phyloP scores from a whole-genome alignment of 2,113 vertebrate species.

The Eptesicus fuscus region DNA sequence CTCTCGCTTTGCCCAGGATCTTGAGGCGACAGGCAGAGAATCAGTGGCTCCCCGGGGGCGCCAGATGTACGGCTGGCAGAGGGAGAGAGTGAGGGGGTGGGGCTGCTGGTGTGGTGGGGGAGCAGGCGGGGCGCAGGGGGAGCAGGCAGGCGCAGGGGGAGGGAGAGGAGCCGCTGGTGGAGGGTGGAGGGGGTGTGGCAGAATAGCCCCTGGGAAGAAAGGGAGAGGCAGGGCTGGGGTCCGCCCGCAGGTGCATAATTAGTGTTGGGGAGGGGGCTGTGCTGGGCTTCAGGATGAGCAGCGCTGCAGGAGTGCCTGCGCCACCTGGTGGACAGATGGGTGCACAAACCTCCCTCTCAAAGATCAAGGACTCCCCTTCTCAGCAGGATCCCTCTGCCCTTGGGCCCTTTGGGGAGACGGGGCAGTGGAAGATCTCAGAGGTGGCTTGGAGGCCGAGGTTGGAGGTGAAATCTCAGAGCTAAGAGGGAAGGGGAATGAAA shows the following conservation, averaged over 20 bases:
- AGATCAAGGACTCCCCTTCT: not conserved
- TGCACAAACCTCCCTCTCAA: not conserved
- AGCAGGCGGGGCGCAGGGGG: not conserved
- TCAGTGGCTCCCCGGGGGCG: constrained; percentile 27
- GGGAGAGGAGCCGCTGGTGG: not conserved
- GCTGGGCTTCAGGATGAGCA: not conserved
- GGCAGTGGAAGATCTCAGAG: not conserved
- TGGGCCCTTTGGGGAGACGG: not conserved
- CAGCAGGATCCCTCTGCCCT: not conserved
- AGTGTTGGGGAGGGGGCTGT: not conserved
- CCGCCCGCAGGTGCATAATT: constrained; percentile 55
- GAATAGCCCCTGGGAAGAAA: constrained; percentile 41
- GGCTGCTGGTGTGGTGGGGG: not conserved
- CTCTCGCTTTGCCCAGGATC: constrained; percentile 74
- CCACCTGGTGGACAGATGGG: constrained; percentile 56
- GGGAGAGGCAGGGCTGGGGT: constrained; percentile 37
- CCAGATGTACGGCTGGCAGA: constrained; percentile 41
- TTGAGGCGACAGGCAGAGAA: constrained; percentile 70
- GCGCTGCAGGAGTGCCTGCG: not conserved
- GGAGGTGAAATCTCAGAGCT: not conserved
- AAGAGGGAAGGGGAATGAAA: not conserved
- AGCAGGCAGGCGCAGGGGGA: not conserved
- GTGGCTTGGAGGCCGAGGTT: not conserved
- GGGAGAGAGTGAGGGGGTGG: constrained; percentile 6
- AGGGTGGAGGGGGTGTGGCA: constrained; percentile 9